Conservation (phyloP, 2,888 invertebrate genomes). For the Parnassius apollo region DNA sequence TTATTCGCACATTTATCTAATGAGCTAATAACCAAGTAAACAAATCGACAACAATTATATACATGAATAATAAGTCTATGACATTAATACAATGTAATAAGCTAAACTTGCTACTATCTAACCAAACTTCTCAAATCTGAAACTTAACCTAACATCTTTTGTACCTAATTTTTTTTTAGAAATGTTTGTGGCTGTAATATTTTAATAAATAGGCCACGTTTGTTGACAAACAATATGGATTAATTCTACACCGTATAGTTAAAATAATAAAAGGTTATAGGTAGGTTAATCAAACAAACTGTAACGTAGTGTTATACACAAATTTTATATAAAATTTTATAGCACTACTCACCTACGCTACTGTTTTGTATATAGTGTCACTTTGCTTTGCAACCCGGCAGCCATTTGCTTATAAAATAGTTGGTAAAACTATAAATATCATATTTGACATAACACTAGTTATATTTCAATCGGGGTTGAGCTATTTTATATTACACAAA, state of each 20-base stretch:
- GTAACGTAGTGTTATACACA: constrained; percentile 19
- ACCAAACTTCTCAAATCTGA: no score
- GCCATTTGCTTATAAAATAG: constrained; percentile 81
- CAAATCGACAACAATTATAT: no score
- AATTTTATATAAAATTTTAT: constrained; percentile 26
- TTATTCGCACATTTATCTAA: no score
- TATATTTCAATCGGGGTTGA: constrained; percentile 24
- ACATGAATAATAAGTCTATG: no score
- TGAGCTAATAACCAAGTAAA: no score
- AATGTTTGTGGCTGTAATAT: constrained; percentile 15
- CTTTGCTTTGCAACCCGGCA: constrained; percentile 73
- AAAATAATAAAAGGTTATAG: no score
- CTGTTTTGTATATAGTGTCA: constrained; percentile 51
- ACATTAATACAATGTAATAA: no score
- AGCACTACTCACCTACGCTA: constrained; percentile 36
- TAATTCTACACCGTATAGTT: not conserved
- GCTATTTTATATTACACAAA: constrained; percentile 33
- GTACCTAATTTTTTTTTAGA: no score
- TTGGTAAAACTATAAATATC: constrained; percentile 69
- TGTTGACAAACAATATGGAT: constrained; percentile 8
- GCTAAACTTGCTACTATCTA: no score
- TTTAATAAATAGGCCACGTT: constrained; percentile 9
- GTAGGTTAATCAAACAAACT: not conserved
- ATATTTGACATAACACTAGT: constrained; percentile 35
- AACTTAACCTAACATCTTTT: not conserved